phyloP scores from a whole-genome alignment of 2,797 vertebrate genomes.

The Apogon talboti region DNA sequence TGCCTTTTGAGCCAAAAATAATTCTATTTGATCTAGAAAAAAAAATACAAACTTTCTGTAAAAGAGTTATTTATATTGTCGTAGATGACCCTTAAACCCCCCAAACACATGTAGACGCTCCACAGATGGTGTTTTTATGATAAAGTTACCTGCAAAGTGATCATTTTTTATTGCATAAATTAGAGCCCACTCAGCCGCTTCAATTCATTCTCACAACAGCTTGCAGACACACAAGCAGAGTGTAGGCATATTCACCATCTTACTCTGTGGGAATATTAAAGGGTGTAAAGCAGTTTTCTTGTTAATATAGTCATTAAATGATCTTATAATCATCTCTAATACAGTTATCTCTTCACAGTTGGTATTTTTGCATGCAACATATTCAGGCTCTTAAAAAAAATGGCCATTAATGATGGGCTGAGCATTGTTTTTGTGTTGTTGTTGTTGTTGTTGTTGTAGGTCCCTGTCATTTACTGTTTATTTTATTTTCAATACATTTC shows the following conservation, averaged over 20 bases:
- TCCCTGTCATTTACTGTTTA: no score
- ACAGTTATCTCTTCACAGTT: slow-evolving; percentile 34
- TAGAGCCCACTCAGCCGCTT: slow-evolving; percentile 37
- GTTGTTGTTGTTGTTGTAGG: neutral
- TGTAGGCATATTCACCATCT: slow-evolving; percentile 14
- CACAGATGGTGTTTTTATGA: slow-evolving; percentile 61
- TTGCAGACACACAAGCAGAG: slow-evolving; percentile 49
- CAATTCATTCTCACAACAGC: slow-evolving; percentile 53
- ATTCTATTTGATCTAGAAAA: slow-evolving; percentile 16
- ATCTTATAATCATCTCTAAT: slow-evolving; percentile 24
- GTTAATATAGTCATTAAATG: slow-evolving; percentile 26
- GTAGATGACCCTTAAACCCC: slow-evolving; percentile 23
- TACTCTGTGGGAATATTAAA: slow-evolving; percentile 28
- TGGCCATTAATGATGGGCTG: neutral
- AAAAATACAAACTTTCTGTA: slow-evolving; percentile 12
- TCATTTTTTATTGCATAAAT: slow-evolving; percentile 51
- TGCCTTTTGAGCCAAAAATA: slow-evolving; percentile 8
- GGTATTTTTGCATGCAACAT: slow-evolving; percentile 8
- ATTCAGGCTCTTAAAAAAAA: slow-evolving; percentile 23
- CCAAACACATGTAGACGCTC: slow-evolving; percentile 30
- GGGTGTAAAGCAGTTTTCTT: slow-evolving; percentile 23
- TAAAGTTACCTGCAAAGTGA: slow-evolving; percentile 53
- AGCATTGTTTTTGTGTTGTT: no score
- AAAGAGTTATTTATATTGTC: slow-evolving; percentile 19
- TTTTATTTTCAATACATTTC: slow-evolving; percentile 4